Percentiles rank a stretch among this genome's conserved stretches.
Evolutionary conservation across 1,140 invertebrate species (phyloP).

Genomic region (Caenorhabditis inopinata): DNA sequence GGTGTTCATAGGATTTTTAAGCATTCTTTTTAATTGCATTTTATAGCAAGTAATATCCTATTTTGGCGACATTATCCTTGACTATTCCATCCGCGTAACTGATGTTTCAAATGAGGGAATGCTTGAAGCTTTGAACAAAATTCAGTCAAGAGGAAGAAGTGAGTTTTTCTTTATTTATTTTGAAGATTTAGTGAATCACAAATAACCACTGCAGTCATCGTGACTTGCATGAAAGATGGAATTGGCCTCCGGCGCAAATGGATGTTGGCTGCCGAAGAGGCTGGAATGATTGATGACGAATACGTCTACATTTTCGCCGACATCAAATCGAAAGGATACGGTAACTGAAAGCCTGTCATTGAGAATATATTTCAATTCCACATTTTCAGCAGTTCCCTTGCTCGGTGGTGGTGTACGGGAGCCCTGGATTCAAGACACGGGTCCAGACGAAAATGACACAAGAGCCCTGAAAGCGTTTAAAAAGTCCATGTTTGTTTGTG

Average conservation of each 20-base stretch:
- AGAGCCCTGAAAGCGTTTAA: conserved; percentile 11
- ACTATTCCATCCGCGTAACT: background rate
- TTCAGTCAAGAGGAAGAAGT: conserved; percentile 32
- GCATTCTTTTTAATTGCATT: too few relatives aligned
- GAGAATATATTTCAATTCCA: background rate
- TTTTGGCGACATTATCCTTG: conserved; percentile 5
- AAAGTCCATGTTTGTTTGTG: conserved; percentile 15
- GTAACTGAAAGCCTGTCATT: background rate
- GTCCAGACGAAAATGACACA: background rate
- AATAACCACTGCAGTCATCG: conserved; percentile 34
- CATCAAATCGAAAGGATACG: conserved; percentile 21
- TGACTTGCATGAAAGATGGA: conserved; percentile 27
- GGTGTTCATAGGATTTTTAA: background rate
- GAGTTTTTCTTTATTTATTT: background rate
- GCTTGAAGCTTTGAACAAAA: background rate
- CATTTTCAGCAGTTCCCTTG: background rate
- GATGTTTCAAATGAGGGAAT: background rate
- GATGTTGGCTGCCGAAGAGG: conserved; percentile 31
- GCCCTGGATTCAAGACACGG: background rate
- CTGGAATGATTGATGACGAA: conserved; percentile 36
- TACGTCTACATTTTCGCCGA: conserved; percentile 41
- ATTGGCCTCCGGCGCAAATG: conserved; percentile 11
- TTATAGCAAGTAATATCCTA: background rate
- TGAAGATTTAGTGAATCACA: background rate
- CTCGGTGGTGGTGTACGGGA: background rate